Evolutionary conservation across 2,888 invertebrate species (phyloP), one percentile per base, ranked within the genome.

Genomic region (Quadroppia sp.): DNA sequence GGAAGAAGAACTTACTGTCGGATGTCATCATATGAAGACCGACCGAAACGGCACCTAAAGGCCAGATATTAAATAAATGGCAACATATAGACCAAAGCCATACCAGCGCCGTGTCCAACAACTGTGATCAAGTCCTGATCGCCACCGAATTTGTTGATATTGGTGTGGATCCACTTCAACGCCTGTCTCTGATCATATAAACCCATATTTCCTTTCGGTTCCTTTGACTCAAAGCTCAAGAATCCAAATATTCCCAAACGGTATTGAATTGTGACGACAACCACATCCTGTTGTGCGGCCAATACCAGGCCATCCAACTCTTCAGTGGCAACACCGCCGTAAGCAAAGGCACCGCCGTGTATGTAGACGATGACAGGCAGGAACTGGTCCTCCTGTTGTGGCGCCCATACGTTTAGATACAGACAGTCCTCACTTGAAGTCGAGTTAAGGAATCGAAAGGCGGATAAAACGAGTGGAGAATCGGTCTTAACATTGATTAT

Each of bases 211-310:
- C 72, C 72, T 36, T 50, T 50, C 9, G 59, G 42, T 6, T 53
- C 59, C 20, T 42, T 25, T 30, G 40, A 25, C 2, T 59, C 72
- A 7, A 59, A 40, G n/a, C 20, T 25, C 11, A 72, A 36, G 53
- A 72, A 72, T 2, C 91, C 92, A 32, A 95, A 84, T 64, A 93
- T 93, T 15, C 96, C 96, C 0, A 96, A 86, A 23, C 96, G 87
- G 82, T 96, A 96, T 83, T 96, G 96, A 77, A 96, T 86, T 0
- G 95, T 91, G 0, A 96, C 94, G 0, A 96, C 93, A 1, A 94
- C 89, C 0, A 94, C 92, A 78, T 92, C 88, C 80, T 94, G 93
- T 83, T 94, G 94, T 0, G 89, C 89, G 0, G 94, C 92, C 81
- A 94, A 81, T 80, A 92, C 88, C 79, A 94, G 94, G 0, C 88